Conservation (phyloP, 2,113 vertebrate genomes). For the Chiloscyllium plagiosum region DNA sequence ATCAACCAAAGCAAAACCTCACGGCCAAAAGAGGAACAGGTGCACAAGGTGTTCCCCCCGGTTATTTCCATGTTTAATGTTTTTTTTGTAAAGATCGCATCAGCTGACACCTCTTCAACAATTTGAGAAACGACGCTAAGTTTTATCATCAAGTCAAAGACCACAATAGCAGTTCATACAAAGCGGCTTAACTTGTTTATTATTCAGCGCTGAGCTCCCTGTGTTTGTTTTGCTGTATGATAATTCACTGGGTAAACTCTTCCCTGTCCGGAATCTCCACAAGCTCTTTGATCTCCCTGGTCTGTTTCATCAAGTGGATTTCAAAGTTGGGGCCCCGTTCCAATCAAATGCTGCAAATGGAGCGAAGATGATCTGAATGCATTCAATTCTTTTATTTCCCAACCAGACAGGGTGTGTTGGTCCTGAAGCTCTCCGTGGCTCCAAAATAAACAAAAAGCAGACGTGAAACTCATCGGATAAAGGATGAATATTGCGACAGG, state of each 20-base stretch:
- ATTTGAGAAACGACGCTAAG: not conserved
- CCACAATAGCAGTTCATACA: constrained; percentile 45
- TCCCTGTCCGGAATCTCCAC: constrained; percentile 57
- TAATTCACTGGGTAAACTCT: constrained; percentile 63
- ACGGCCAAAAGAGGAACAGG: not conserved
- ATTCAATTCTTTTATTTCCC: constrained; percentile 38
- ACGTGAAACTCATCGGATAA: not conserved
- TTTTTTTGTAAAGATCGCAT: not conserved
- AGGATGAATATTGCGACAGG: not conserved
- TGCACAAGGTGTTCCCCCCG: not conserved
- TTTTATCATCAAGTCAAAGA: not conserved
- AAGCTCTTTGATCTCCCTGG: constrained; percentile 57
- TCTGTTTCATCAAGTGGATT: constrained; percentile 59
- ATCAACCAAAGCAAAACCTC: not conserved
- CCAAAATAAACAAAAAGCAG: not conserved
- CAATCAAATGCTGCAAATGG: constrained; percentile 63
- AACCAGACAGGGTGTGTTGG: constrained; percentile 26
- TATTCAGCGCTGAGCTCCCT: constrained; percentile 57
- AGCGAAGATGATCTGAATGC: constrained; percentile 54
- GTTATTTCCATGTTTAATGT: not conserved
- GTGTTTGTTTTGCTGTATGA: constrained; percentile 54
- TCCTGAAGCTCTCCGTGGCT: not conserved
- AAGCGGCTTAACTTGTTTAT: constrained; percentile 53
- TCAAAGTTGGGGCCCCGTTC: constrained; percentile 51
- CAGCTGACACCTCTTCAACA: too few relatives aligned